Conservation (phyloP, 1,140 invertebrate species). For the Vanessa tameamea region DNA sequence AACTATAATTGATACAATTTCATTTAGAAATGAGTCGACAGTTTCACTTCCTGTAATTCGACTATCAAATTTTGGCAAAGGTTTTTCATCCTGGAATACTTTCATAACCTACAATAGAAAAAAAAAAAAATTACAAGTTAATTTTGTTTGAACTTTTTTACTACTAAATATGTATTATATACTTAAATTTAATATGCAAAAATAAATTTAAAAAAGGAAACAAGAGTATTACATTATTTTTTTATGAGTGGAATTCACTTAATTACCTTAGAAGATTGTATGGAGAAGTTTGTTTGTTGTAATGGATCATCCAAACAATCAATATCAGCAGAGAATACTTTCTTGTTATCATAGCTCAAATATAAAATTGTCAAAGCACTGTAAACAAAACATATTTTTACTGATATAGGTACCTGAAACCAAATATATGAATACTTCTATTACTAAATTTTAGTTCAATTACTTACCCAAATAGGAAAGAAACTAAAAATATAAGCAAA, state of each 20-base stretch:
- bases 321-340: constrained; percentile 65
- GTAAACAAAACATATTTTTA: constrained; percentile 37
- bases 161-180: no score
- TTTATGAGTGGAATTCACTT: no score
- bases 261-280: constrained; percentile 65
- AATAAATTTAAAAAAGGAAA: no score
- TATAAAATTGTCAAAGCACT: constrained; percentile 65
- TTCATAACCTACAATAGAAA: constrained; percentile 56
- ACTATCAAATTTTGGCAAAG: constrained; percentile 65
- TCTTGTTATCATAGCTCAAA: constrained; percentile 66
- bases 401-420: no score
- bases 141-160: no score
- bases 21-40: constrained; percentile 75
- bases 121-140: constrained; percentile 12
- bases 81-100: constrained; percentile 55
- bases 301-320: constrained; percentile 70
- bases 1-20: constrained; percentile 87
- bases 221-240: no score
- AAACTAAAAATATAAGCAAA: constrained; percentile 62
- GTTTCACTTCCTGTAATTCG: constrained; percentile 75
- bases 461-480: constrained; percentile 70
- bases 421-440: no score
- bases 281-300: constrained; percentile 66
- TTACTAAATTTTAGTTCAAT: background rate
- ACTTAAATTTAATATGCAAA: no score